Evolutionary conservation across 2,797 vertebrate genomes (phyloP).

Genomic region (Falco peregrinus): DNA sequence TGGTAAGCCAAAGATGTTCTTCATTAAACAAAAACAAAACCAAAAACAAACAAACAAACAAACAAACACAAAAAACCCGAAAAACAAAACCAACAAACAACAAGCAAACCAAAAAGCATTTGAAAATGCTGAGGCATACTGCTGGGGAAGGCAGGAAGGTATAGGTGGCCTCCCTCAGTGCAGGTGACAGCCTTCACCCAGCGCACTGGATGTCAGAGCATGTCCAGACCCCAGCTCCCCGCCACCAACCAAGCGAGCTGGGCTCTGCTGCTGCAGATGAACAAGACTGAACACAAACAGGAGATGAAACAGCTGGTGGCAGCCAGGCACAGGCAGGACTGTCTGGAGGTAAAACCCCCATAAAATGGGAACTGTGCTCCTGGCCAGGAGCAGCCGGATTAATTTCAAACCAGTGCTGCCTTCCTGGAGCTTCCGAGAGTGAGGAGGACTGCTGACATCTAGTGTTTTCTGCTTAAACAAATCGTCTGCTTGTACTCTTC

Average conservation of each 20-base stretch:
- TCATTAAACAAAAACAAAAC: neutral
- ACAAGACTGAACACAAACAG: neutral
- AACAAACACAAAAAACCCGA: no score
- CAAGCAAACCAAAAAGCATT: neutral
- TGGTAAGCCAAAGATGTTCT: neutral
- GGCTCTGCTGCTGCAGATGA: neutral
- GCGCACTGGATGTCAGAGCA: neutral
- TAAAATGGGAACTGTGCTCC: neutral
- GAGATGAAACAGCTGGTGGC: neutral
- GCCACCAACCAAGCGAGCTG: accelerated
- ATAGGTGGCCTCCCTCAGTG: neutral
- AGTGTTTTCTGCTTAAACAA: neutral
- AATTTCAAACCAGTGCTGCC: neutral
- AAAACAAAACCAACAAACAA: no score
- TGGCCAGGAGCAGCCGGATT: neutral
- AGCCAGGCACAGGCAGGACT: neutral
- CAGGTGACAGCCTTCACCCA: neutral
- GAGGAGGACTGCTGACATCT: slow-evolving; percentile 32
- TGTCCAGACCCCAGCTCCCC: neutral
- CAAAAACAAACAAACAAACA: no score
- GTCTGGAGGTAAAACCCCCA: neutral
- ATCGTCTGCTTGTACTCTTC: neutral
- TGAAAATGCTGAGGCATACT: neutral
- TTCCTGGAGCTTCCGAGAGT: neutral
- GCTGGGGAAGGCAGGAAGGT: neutral